Evolutionary conservation across 2,113 vertebrate species (phyloP), one percentile per base, ranked within the genome.

Genomic region (Procavia capensis): DNA sequence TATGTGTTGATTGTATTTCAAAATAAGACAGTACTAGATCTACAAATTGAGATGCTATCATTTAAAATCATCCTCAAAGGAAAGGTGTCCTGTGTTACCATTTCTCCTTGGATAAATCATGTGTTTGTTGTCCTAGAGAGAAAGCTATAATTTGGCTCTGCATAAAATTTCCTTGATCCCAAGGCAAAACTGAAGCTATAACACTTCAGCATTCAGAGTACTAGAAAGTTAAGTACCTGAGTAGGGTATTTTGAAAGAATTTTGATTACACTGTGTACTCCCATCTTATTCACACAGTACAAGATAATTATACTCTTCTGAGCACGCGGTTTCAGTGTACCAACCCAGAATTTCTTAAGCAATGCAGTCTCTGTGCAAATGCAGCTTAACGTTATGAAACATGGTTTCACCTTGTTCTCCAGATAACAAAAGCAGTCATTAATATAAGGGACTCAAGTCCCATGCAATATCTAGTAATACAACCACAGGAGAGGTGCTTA

Each of bases 271-370:
- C 85, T 84, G 59, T 96, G 76, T 76, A 90, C 74, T 64, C 43
- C 82, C 66, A 45, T 83, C 93, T 93, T 75, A 85, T 59, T 96
- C 93, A 82, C 66, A 95, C 10, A 83, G 83, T 79, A 91, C 79
- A 97, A 97, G 97, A 96, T 96, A 96, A 95, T 93, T 95, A 92
- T 27, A 84, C 27, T 88, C 22, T 92, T 90, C 78, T n/a, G 76
- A 85, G 59, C 39, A 59, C 47, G 87, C 17, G 57, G 63, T 94
- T 97, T 94, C 64, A 34, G 4, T 34, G 29, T 13, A 54, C 64
- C 64, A 97, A 95, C 45, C 80, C 81, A 93, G 39, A 43, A 72
- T 78, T 95, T 75, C 89, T 70, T 82, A 85, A 91, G 70, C 19
- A n/a, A 25, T 11, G 17, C 36, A 66, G 36, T 68, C 34, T 88